phyloP scores from a whole-genome alignment of 64 coral and sea anemone genomes.

The Dendrophyllia cribrosa region DNA sequence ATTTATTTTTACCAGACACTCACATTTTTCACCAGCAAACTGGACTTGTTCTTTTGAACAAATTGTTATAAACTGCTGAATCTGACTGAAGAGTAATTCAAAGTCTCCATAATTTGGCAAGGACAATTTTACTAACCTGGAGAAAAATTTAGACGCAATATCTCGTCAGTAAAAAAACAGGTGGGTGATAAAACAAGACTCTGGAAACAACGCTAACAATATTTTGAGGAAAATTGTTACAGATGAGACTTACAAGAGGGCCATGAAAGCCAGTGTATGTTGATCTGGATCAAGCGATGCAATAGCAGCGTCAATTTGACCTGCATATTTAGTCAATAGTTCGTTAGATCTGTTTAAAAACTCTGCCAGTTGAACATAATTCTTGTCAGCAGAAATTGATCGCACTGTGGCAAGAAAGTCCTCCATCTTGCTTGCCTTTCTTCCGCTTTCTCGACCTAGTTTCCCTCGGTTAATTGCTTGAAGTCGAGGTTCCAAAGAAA shows the following conservation, averaged over 20 bases:
- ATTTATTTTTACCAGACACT: conserved; percentile 21
- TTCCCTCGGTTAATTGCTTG: neutral
- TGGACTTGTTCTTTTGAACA: conserved; percentile 96
- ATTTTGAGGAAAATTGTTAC: neutral
- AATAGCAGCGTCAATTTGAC: conserved; percentile 90
- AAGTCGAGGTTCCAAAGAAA: neutral
- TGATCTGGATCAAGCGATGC: conserved; percentile 97
- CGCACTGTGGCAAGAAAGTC: conserved; percentile 94
- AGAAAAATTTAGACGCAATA: neutral
- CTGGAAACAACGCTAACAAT: neutral
- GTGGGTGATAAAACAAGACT: neutral
- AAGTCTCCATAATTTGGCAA: conserved; percentile 97
- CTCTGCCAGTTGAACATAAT: conserved; percentile 90
- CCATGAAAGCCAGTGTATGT: conserved; percentile 96
- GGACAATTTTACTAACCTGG: conserved; percentile 87
- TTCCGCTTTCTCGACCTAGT: conserved; percentile 14
- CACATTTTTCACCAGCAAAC: conserved; percentile 95
- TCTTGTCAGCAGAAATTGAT: conserved; percentile 94
- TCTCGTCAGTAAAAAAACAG: neutral
- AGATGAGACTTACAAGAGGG: conserved; percentile 76
- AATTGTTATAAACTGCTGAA: conserved; percentile 94
- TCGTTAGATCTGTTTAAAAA: conserved; percentile 95
- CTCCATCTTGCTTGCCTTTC: conserved; percentile 86
- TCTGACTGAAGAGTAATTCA: conserved; percentile 92
- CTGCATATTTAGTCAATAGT: conserved; percentile 83